These are phyloP conservation scores for Anableps anableps DNA, from an alignment of 2,797 vertebrate species.

Conservation along the genomic window DNA sequence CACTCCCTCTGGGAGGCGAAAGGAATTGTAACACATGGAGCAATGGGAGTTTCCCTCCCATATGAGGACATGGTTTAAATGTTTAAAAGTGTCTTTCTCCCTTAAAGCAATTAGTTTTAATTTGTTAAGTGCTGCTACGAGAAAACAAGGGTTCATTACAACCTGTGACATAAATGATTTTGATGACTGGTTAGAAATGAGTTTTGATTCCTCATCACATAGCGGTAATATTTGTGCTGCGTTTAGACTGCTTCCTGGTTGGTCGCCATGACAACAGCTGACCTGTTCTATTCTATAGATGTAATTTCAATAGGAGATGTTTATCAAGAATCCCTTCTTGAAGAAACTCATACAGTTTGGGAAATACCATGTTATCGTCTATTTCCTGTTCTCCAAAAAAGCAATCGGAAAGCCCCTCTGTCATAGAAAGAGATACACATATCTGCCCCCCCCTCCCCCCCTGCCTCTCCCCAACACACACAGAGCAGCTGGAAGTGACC, in stretches of 20 bases:
- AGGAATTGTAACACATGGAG: conserved; percentile 54
- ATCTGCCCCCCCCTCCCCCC: conserved; percentile 57
- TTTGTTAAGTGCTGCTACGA: conserved; percentile 7
- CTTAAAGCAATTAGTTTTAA: conserved; percentile 4
- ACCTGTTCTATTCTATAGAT: neutral
- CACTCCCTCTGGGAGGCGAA: conserved; percentile 42
- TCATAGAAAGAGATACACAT: conserved; percentile 52
- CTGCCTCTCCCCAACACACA: too few relatives aligned
- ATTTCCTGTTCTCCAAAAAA: conserved; percentile 52
- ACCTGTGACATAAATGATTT: conserved; percentile 32
- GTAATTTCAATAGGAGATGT: neutral
- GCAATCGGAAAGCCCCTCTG: conserved; percentile 52
- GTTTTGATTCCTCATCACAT: conserved; percentile 18
- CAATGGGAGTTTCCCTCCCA: conserved; percentile 33
- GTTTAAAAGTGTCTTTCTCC: conserved; percentile 33
- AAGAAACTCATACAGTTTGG: conserved; percentile 12
- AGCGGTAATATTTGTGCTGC: neutral
- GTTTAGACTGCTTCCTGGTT: conserved; percentile 37
- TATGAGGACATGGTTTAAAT: conserved; percentile 3
- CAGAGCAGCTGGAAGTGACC: conserved; percentile 68
- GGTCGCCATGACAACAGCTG: conserved; percentile 35
- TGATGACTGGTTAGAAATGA: neutral
- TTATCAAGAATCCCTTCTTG: conserved; percentile 54
- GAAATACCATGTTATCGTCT: conserved; percentile 48
- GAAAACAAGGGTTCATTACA: conserved; percentile 31